Evolutionary conservation across 2,888 invertebrate species (phyloP), one percentile per base, ranked within the genome.

Genomic region (Drosophila siamana): DNA sequence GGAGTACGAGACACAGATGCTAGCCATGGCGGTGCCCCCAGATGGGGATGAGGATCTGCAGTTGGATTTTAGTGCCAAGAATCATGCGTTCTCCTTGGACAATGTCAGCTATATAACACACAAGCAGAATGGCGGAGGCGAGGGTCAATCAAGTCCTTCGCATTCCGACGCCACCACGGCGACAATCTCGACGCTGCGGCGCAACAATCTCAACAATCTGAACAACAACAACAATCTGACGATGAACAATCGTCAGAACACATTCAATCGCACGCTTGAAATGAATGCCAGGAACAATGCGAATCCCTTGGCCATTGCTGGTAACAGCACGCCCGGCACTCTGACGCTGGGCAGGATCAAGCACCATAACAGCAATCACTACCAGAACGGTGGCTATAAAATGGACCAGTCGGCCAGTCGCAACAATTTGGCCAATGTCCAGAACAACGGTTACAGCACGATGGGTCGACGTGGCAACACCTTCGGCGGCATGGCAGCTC

Each of bases 1-100:
- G 81, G 96, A 98, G 92, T 98, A 98, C 91, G 98, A 98, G 92
- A 98, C 98, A 0, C 98, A 98, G 94, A 94, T 98, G 41, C 93
- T 98, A 2, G 97, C 97, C 77, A 98, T 98, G 98, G 97, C 97
- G 71, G 97, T 98, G 2, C 96, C 96, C 0, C 95, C 97, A 2
- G 98, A 98, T 83, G 96, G 96, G 72, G 95, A 94, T 69, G 96
- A 96, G 79, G 97, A 97, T 90, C 91, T 97, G 33, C 97, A 97
- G 90, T 92, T 97, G 60, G 97, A 97, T 91, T 96, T 97, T 90
- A 97, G 97, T 91, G 96, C 96, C 78, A 95, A 95, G 88, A 97
- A 97, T 91, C 97, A 97, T 88, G 96, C 97, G 0, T 97, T 97
- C 90, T 97, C 96, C 76, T 93, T 97, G 86, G 97, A 97, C 88